Evolutionary conservation across 2,797 vertebrate genomes (phyloP).

Genomic region (Ciconia nigra): DNA sequence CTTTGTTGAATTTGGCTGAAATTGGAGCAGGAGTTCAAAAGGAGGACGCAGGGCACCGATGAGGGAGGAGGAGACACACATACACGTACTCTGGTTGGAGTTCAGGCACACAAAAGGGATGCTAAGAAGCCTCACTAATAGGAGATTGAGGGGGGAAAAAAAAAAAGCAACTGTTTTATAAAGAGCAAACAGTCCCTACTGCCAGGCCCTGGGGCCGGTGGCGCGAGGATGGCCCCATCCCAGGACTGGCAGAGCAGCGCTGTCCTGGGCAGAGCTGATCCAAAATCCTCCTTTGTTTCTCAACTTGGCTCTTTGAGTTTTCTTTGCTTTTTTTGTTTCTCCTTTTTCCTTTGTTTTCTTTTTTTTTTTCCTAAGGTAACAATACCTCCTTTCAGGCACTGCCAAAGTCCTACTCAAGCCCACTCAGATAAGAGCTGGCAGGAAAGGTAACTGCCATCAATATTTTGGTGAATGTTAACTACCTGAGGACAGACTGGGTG

Average conservation of each 20-base stretch:
- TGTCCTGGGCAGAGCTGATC: constrained; percentile 18
- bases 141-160: accelerated
- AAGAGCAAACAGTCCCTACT: not conserved
- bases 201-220: not conserved
- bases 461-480: constrained; percentile 59
- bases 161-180: not conserved
- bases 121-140: not conserved
- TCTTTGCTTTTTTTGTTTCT: not conserved
- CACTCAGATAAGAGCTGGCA: constrained; percentile 69
- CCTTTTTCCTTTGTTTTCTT: not conserved
- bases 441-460: constrained; percentile 49
- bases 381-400: constrained; percentile 76
- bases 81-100: accelerated
- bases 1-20: not conserved
- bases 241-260: not conserved
- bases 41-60: not conserved
- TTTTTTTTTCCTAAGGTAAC: constrained; percentile 48
- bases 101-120: not conserved
- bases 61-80: not conserved
- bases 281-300: constrained; percentile 70
- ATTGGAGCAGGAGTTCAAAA: not conserved
- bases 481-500: constrained; percentile 14
- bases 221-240: not conserved
- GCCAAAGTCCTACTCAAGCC: constrained; percentile 37
- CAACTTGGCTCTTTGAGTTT: not conserved